Evolutionary conservation across 2,888 invertebrate species (phyloP), one percentile per base, ranked within the genome.

Genomic region (Spodoptera littoralis): DNA sequence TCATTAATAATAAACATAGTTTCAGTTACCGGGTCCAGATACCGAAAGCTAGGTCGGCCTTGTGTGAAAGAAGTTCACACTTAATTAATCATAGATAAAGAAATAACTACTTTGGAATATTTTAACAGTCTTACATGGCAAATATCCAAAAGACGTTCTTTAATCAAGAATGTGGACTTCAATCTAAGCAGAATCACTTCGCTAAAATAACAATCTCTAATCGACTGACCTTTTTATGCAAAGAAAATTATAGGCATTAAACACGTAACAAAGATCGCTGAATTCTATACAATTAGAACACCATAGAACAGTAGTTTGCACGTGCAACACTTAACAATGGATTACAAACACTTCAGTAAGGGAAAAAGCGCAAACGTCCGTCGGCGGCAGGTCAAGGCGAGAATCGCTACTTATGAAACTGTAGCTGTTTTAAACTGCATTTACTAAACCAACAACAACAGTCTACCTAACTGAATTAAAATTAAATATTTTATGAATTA

Each of bases 361-460:
- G 80, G 77, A 77, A 86, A 86, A 84, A 84, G 77, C 78, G 79
- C 81, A 65, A 78, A 83, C 65, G 71, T 71, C 70, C 84, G 80
- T 80, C 81, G 50, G 65, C 80, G 77, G 52, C 76, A 64, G 83
- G 82, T 84, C 88, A 87, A 88, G 87, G 85, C 76, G 70, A 68
- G 51, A 60, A 67, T 61, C 56, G 46, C 67, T 58, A 46, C 57
- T 71, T 73, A 60, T 64, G 73, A 80, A 73, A 80, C 65, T 54
- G 47, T 54, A 50, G 47, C 53, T 65, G 41, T 47, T 46, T 46
- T 51, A 52, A 69, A 63, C 13, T 46, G 18, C 47, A 56, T 69
- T 58, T 24, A 48, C 30, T 58, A 45, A 49, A 51, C 57, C 46
- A 51, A 54, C 13, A 24, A 69, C 36, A 54, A 41, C 24, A 18